Evolutionary conservation across 35 echinoderm and acorn worm species (phyloP), one percentile per base, ranked within the genome.

Genomic region (Ophiothrix spiculata): DNA sequence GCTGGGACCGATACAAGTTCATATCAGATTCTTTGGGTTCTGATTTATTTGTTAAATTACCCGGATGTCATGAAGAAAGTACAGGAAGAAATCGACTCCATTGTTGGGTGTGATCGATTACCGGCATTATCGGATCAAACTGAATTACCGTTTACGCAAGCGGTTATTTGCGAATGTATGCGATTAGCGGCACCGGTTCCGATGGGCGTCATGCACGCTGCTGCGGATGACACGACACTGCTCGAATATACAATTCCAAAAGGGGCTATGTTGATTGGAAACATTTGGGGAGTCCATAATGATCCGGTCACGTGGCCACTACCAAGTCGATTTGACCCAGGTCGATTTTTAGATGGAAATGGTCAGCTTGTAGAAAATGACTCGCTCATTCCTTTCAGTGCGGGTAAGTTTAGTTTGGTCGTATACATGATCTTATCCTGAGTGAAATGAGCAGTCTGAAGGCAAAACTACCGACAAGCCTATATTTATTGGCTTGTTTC

Each of bases 11-110:
- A 69, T 28, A 69, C 60, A 2, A 69, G 10, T 15, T 69, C 60
- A 1, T 69, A 25, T n/a, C 60, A 69, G 25, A 69, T 69, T 69
- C 60, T 69, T 28, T 69, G 60, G 60, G 60, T 69, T 2, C 17
- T 69, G 29, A 69, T 69, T 2, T 69, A 69, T 28, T 69, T 69
- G 60, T 28, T 69, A 2, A 15, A 28, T 25, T 28, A 69, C 29
- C 60, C 60, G 17, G 1, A 69, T 12, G 29, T 69, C 25, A 12
- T 15, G 29, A n/a, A 69, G 1, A 69, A 84, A 75, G 85, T 93
- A 34, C 87, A 90, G 32, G 83, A 90, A 8, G 94, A 97, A 63
- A 81, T 97, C 0, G 90, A 90, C 56, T 14, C 23, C 12, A 83
- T 89, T 1, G 54, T 89, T 25, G 94, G 94, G 1, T 14, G 90